Evolutionary conservation across 2,888 invertebrate genomes (phyloP).

Genomic region (Drosophila borborema): DNA sequence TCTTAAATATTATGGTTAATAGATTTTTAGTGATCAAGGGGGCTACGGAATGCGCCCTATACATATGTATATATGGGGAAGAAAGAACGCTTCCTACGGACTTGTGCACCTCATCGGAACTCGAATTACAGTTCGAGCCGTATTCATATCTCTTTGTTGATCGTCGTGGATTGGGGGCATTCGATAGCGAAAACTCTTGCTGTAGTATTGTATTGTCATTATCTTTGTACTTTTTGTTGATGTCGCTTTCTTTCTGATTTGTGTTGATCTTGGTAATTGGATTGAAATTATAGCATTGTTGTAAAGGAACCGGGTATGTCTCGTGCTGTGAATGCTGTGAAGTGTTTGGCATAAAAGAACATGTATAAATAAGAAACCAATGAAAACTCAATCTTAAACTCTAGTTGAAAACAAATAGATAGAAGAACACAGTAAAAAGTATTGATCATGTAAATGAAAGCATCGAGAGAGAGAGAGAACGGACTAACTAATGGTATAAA

Average conservation of each 20-base stretch:
- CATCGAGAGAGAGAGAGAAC: neutral
- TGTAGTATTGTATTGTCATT: conserved; percentile 39
- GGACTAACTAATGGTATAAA: conserved; percentile 3
- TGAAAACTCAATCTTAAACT: conserved; percentile 45
- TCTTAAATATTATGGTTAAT: conserved; percentile 54
- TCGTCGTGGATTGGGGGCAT: conserved; percentile 40
- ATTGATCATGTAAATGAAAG: conserved; percentile 5
- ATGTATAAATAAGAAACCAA: conserved; percentile 45
- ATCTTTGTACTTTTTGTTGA: conserved; percentile 59
- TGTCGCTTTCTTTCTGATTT: conserved; percentile 43
- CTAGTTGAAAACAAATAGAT: conserved; percentile 4
- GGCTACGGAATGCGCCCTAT: conserved; percentile 17
- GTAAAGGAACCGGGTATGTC: conserved; percentile 84
- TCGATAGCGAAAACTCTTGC: conserved; percentile 39
- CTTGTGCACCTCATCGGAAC: conserved; percentile 43
- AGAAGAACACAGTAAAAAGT: neutral
- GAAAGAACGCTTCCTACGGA: conserved; percentile 20
- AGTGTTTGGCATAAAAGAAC: conserved; percentile 72
- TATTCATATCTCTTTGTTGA: conserved; percentile 40
- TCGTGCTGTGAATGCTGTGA: conserved; percentile 84
- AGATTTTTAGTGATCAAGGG: conserved; percentile 21
- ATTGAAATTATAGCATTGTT: conserved; percentile 77
- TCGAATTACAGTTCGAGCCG: conserved; percentile 10
- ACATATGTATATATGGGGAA: conserved; percentile 12
- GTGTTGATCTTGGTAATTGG: conserved; percentile 66